Conservation (phyloP, 2,888 invertebrate genomes). For the Leptopilina myrica region DNA sequence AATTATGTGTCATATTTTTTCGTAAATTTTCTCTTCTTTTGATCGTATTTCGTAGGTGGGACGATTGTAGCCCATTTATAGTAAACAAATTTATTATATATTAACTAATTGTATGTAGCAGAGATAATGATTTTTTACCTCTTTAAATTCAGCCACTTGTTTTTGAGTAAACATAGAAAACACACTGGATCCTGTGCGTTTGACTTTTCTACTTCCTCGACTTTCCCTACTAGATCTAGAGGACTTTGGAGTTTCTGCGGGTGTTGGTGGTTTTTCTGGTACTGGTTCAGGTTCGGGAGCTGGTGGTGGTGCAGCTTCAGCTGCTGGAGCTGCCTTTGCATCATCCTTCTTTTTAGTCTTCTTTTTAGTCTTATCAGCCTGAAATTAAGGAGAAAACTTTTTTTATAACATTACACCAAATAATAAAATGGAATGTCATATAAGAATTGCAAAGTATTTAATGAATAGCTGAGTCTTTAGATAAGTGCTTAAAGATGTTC, state of each 20-base stretch:
- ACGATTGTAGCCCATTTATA: too few species aligned
- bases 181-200: constrained; percentile 95
- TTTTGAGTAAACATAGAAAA: constrained; percentile 98
- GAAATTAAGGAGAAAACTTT: constrained; percentile 47
- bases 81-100: too few species aligned
- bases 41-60: too few species aligned
- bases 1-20: too few species aligned
- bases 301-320: constrained; percentile 83
- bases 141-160: constrained; percentile 97
- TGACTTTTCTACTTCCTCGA: constrained; percentile 88
- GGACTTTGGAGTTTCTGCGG: constrained; percentile 75
- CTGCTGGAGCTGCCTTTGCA: constrained; percentile 79
- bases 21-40: too few species aligned
- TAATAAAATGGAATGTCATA: too few species aligned
- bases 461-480: too few species aligned
- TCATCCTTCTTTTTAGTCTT: constrained; percentile 83
- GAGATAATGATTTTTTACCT: constrained; percentile 79
- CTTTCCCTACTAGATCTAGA: constrained; percentile 83
- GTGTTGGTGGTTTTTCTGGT: constrained; percentile 78
- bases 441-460: too few species aligned
- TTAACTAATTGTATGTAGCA: too few species aligned
- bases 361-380: constrained; percentile 95
- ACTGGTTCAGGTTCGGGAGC: constrained; percentile 84
- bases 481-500: too few species aligned
- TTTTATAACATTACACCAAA: background rate